Conservation (phyloP, 2,888 invertebrate genomes). For the Drosophila diplacantha region DNA sequence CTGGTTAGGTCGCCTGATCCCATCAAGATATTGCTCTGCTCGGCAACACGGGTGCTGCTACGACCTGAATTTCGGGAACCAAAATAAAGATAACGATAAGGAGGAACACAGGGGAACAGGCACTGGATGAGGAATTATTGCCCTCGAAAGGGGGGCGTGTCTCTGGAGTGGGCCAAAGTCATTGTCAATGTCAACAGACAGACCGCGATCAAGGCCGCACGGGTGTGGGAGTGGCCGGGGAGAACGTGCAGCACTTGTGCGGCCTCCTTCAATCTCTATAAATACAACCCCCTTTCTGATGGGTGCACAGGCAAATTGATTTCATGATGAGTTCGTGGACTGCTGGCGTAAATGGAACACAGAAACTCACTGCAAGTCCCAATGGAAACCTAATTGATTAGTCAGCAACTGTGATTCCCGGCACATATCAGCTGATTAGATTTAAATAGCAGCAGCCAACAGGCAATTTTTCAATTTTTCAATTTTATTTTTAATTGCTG, state of each 20-base stretch:
- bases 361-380: conserved; percentile 23
- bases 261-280: conserved; percentile 25
- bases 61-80: conserved; percentile 3
- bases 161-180: conserved; percentile 25
- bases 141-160: conserved; percentile 34
- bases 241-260: conserved; percentile 17
- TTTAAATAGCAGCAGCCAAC: conserved; percentile 5
- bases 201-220: conserved; percentile 9
- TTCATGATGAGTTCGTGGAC: conserved; percentile 11
- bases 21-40: conserved; percentile 4
- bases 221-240: neutral
- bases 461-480: conserved; percentile 31
- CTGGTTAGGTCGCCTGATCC: conserved; percentile 21
- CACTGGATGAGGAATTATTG: conserved; percentile 11
- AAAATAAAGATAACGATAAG: conserved; percentile 21
- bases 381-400: conserved; percentile 35
- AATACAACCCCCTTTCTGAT: conserved; percentile 16
- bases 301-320: conserved; percentile 16
- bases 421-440: conserved; percentile 38
- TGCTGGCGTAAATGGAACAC: conserved; percentile 15
- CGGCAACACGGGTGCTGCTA: conserved; percentile 11
- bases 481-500: conserved; percentile 37
- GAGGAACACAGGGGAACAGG: neutral
- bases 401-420: conserved; percentile 30
- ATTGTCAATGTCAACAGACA: conserved; percentile 29